Percentiles rank a stretch among this genome's conserved stretches.
These are phyloP conservation scores for Caligus rogercresseyi DNA, from an alignment of 1,140 invertebrate species.

Conservation along the genomic window DNA sequence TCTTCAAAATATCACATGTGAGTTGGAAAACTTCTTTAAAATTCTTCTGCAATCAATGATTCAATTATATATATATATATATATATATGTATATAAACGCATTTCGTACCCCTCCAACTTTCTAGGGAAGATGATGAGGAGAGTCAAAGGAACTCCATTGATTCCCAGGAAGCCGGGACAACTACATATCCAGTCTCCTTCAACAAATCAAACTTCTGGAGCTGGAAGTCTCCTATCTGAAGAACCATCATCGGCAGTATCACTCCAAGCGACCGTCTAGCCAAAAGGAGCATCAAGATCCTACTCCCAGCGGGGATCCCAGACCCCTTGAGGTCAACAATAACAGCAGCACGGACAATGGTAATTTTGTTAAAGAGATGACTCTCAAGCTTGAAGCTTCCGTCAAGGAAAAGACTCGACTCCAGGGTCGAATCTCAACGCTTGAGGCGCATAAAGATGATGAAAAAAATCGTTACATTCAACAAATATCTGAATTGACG, in stretches of 20 bases:
- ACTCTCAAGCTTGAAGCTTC: not conserved
- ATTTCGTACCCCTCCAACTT: not conserved
- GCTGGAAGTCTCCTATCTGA: constrained; percentile 4
- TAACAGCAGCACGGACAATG: too few species aligned
- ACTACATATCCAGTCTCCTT: not conserved
- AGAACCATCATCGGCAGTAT: not conserved
- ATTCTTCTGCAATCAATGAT: not conserved
- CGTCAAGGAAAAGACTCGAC: not conserved
- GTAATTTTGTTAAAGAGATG: too few species aligned
- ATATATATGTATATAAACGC: not conserved
- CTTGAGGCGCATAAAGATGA: not conserved
- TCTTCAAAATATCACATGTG: not conserved
- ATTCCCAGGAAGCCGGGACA: not conserved
- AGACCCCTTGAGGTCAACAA: too few species aligned
- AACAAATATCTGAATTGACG: not conserved
- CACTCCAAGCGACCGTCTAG: not conserved
- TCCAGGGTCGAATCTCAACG: not conserved
- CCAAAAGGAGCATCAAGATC: not conserved
- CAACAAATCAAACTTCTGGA: constrained; percentile 17
- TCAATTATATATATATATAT: not conserved
- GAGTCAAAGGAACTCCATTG: not conserved
- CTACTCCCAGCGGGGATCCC: too few species aligned
- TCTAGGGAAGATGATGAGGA: not conserved
- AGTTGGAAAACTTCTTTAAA: not conserved
- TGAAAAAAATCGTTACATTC: not conserved